Base-by-base conservation (phyloP, 2,888 invertebrate genomes). In the Dendrolimus pini region DNA sequence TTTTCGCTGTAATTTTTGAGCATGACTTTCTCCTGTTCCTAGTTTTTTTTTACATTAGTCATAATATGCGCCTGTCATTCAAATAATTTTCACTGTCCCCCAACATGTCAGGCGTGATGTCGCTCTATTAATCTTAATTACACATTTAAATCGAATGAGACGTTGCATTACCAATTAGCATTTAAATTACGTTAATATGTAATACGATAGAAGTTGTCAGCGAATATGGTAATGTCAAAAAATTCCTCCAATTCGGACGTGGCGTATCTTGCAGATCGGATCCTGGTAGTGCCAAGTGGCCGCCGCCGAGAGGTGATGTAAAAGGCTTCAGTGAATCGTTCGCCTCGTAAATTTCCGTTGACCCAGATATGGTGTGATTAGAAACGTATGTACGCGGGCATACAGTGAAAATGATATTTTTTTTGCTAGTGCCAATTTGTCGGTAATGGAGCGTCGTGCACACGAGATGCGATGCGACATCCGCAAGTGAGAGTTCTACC, bases 401-500 rank as follows among this genome's bases (percentile, higher is more conserved):
- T 78, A 80, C 73, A 77, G 81, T 78, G 82, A 87, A 87, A 85
- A 88, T 87, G 63, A 78, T 83, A 78, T 87, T 89, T 89, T 18
- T 30, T 89, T 90, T 89, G 83, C 80, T 65, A 70, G 71, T 83
- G 84, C 83, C 83, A 86, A 86, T 86, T 85, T 80, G 78, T 85
- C 71, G 77, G 83, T 80, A 85, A 85, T 82, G 78, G 75, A 78
- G 79, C 81, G 81, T 76, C 77, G 77, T 77, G 80, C 80, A 77
- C 81, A 75, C 77, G 80, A 82, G 80, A 84, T 82, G 74, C 75
- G 80, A 79, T 75, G 79, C 83, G 88, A 86, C 87, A 85, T 83
- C 81, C 78, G 85, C 78, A 71, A 89, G 90, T 89, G 90, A 90
- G 90, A 90, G 90, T 89, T 87, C 83, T 78, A 80, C 82, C 79